phyloP scores from a whole-genome alignment of 2,113 vertebrate species.

The Oryzias woworae region DNA sequence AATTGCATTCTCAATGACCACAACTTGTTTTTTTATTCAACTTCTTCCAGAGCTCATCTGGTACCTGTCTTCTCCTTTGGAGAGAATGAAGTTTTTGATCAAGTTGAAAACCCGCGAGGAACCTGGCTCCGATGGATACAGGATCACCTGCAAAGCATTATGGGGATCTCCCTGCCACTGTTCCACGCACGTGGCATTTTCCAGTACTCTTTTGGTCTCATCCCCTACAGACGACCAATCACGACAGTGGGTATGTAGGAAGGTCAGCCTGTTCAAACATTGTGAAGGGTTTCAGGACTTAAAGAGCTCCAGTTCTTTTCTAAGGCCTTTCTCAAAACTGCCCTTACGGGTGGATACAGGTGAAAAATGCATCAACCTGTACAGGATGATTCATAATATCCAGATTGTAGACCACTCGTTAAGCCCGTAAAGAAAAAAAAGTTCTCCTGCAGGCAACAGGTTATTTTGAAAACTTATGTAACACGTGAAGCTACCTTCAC shows the following conservation, averaged over 20 bases:
- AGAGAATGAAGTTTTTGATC: constrained; percentile 89
- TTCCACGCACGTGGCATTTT: constrained; percentile 92
- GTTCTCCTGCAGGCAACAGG: no score
- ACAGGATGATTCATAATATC: no score
- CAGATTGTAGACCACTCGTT: no score
- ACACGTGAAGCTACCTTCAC: no score
- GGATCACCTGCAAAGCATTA: constrained; percentile 83
- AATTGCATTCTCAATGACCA: neutral
- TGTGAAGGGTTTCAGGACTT: no score
- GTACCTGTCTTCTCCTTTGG: constrained; percentile 92
- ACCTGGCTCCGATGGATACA: constrained; percentile 83
- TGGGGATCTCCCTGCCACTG: constrained; percentile 88
- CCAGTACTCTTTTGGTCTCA: constrained; percentile 90
- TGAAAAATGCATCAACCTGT: no score
- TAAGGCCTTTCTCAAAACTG: no score
- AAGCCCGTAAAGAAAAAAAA: no score
- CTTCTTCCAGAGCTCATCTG: constrained; percentile 75
- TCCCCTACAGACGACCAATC: constrained; percentile 89
- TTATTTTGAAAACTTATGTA: no score
- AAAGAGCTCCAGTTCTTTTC: no score
- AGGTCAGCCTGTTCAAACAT: neutral
- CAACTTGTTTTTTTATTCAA: neutral
- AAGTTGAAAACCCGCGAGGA: constrained; percentile 83
- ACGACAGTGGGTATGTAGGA: constrained; percentile 84
- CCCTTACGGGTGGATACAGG: no score